Percentiles rank a stretch among this genome's conserved stretches.
These are phyloP conservation scores for Propithecus deckenii DNA, from an alignment of 2,797 vertebrate species.

Conservation along the genomic window DNA sequence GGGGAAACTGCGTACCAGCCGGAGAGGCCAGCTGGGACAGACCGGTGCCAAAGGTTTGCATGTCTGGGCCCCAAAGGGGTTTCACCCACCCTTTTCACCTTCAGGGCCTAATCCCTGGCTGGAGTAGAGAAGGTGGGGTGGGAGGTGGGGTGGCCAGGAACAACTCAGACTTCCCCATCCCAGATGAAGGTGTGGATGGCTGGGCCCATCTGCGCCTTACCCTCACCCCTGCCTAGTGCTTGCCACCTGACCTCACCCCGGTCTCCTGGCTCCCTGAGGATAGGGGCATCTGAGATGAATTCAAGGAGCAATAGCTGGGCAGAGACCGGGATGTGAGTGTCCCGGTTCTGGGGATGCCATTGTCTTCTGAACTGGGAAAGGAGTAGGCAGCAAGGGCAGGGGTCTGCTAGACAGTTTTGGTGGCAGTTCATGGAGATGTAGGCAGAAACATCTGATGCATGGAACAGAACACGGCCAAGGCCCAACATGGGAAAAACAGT, in stretches of 20 bases:
- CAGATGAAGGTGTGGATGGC: neutral
- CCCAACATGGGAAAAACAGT: fast-evolving
- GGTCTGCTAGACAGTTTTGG: neutral
- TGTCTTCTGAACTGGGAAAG: neutral
- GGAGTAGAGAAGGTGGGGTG: neutral
- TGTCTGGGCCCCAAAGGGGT: neutral
- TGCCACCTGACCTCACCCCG: neutral
- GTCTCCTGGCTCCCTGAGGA: neutral
- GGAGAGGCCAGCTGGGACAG: neutral
- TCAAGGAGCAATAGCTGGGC: neutral
- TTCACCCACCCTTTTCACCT: neutral
- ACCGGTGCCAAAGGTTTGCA: neutral
- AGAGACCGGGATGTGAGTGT: neutral
- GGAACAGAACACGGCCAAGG: neutral
- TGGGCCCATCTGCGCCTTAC: neutral
- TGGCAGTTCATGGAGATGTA: neutral
- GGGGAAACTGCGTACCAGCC: neutral
- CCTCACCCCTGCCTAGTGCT: neutral
- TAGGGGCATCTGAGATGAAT: neutral
- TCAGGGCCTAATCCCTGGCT: neutral
- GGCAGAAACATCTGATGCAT: neutral
- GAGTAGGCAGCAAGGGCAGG: neutral
- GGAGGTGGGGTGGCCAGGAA: neutral
- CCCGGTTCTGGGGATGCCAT: neutral
- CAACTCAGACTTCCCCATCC: neutral